These are phyloP conservation scores for Drosophila paranaensis DNA, from an alignment of 2,888 invertebrate species.

Conservation along the genomic window DNA sequence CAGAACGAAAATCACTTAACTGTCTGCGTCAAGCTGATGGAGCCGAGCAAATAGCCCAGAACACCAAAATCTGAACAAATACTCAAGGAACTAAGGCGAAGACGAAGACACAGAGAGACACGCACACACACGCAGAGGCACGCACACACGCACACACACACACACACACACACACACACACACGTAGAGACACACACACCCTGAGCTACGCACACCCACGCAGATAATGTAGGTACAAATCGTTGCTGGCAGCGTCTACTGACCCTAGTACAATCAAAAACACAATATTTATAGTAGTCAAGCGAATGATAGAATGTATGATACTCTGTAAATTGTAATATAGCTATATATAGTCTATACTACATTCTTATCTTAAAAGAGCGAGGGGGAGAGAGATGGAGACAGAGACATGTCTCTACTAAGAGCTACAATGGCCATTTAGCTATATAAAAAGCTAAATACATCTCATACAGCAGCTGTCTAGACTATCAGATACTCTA, in stretches of 20 bases:
- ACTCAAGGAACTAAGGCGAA: neutral
- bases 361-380: too few relatives aligned
- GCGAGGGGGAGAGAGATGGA: too few relatives aligned
- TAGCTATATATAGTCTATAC: too few relatives aligned
- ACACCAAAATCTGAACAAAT: conserved; percentile 44
- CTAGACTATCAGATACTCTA: too few relatives aligned
- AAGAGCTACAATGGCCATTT: too few relatives aligned
- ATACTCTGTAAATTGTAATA: conserved; percentile 10
- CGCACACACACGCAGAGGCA: neutral
- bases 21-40: conserved; percentile 24
- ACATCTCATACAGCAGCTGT: too few relatives aligned
- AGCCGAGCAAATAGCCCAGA: conserved; percentile 28
- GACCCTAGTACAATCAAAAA: conserved; percentile 12
- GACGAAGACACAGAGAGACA: too few relatives aligned
- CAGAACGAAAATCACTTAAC: conserved; percentile 56
- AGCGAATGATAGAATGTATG: neutral
- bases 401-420: too few relatives aligned
- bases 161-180: neutral
- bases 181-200: neutral
- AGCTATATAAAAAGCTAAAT: too few relatives aligned
- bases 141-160: neutral
- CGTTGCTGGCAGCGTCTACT: conserved; percentile 22
- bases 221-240: conserved; percentile 33
- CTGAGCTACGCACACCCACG: neutral
- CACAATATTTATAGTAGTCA: neutral